A percentile compares a stretch with the other conserved stretches of the same genome.
These are phyloP conservation scores for Folsomia manolachei DNA, from an alignment of 2,888 invertebrate genomes.

Conservation along the genomic window DNA sequence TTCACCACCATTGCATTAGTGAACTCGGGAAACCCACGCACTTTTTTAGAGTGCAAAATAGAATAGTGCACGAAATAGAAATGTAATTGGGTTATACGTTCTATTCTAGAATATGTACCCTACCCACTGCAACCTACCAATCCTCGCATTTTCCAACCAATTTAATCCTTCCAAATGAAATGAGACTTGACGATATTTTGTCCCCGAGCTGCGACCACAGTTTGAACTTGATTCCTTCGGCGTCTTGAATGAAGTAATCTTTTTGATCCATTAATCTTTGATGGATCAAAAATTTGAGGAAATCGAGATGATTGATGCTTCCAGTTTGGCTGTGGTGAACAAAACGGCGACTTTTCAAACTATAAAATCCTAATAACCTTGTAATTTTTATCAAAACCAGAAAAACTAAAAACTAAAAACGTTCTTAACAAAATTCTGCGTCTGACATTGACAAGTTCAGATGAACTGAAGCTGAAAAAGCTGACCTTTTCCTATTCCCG, in stretches of 20 bases:
- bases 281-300: background rate
- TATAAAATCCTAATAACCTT: too few species aligned
- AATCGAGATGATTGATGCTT: background rate
- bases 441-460: background rate
- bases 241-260: background rate
- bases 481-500: too few species aligned
- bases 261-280: background rate
- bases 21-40: too few species aligned
- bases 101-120: background rate
- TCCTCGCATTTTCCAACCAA: background rate
- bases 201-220: background rate
- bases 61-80: too few species aligned
- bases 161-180: background rate
- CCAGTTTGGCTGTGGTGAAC: background rate
- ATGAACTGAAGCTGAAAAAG: too few species aligned
- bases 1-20: background rate
- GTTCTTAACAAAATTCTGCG: background rate
- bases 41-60: too few species aligned
- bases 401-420: background rate
- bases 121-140: background rate
- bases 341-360: too few species aligned
- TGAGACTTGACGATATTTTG: background rate
- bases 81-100: too few species aligned
- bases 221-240: background rate
- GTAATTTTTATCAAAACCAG: background rate